These are phyloP conservation scores for Trichogramma pretiosum DNA, from an alignment of 1,140 invertebrate species.

Conservation along the genomic window DNA sequence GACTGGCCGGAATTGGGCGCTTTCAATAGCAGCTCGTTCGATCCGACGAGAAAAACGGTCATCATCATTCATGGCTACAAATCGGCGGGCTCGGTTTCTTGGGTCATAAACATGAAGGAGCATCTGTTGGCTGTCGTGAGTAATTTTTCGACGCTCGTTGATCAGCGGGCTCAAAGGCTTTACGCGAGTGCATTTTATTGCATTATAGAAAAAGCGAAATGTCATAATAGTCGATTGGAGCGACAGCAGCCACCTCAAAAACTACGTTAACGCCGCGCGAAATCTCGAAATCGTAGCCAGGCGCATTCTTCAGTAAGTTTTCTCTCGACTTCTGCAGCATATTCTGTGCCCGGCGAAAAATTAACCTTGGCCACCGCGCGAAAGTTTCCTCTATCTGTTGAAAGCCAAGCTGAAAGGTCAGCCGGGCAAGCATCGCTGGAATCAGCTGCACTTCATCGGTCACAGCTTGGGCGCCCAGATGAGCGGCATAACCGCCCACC, in stretches of 20 bases:
- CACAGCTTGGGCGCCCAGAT: conserved; percentile 2
- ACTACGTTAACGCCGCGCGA: not conserved
- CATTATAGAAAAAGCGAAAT: not conserved
- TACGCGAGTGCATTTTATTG: not conserved
- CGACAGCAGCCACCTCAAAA: not conserved
- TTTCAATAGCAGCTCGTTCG: not conserved
- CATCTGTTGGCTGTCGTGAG: not conserved
- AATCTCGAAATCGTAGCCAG: not conserved
- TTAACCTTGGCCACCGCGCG: too few species aligned
- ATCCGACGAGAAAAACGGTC: not conserved
- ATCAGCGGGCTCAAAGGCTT: too few species aligned
- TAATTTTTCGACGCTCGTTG: not conserved
- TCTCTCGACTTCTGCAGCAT: not conserved
- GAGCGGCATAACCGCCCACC: not conserved
- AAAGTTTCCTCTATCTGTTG: too few species aligned
- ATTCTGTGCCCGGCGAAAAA: too few species aligned
- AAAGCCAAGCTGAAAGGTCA: not conserved
- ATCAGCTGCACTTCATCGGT: too few species aligned
- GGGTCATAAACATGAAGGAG: not conserved
- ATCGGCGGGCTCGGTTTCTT: not conserved
- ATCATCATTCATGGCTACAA: not conserved
- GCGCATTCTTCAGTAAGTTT: not conserved
- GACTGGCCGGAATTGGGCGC: too few species aligned
- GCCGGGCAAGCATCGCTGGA: not conserved
- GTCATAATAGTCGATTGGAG: not conserved